Evolutionary conservation across 2,888 invertebrate species (phyloP), one percentile per base, ranked within the genome.

Genomic region (Andrena minutula): DNA sequence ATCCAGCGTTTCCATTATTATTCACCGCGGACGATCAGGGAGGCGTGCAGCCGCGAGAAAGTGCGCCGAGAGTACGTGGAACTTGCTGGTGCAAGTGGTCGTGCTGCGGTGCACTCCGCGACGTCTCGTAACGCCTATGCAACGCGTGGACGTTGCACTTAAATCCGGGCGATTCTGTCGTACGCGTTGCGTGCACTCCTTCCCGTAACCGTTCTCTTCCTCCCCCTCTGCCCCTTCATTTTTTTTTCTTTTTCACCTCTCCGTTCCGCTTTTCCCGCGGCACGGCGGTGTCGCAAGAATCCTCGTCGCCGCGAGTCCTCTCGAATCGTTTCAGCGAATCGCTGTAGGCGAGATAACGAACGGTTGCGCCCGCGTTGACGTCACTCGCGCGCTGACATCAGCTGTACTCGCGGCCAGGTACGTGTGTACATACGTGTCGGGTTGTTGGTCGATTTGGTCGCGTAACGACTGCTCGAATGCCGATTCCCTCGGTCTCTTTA

Each of bases 311-410:
- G n/a, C 41, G 20, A 12, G 35, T 30, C 12, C 20, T 16, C 64
- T 49, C 76, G 64, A 30, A 65, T 65, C 35, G 51, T 65, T 65
- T 53, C 65, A 20, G 7, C 49, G 64, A 30, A 58, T 77, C 64
- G 51, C 23, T 8, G 51, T 30, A 12, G 4, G n/a, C 41, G 66
- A 30, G 78, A 79, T 79, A 81, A 73, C 80, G 79, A 77, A 70
- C 65, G n/a, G 23, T 41, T 10, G 74, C 66, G 32, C 20, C 47
- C 51, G n/a, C 32, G 79, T 68, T 78, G 72, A 79, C 80, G 80
- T 78, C 79, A 79, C 63, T 49, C 6, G 23, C 47, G 28, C 66
- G 80, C 79, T 68, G 66, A 79, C 79, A 80, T 80, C 79, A 80
- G 79, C 80, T 79, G 64, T 51, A 28, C 69, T 64, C 10, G 47